A percentile compares a stretch with the other conserved stretches of the same genome.
Conservation (phyloP, 2,113 vertebrate species). For the Otus sunia region DNA sequence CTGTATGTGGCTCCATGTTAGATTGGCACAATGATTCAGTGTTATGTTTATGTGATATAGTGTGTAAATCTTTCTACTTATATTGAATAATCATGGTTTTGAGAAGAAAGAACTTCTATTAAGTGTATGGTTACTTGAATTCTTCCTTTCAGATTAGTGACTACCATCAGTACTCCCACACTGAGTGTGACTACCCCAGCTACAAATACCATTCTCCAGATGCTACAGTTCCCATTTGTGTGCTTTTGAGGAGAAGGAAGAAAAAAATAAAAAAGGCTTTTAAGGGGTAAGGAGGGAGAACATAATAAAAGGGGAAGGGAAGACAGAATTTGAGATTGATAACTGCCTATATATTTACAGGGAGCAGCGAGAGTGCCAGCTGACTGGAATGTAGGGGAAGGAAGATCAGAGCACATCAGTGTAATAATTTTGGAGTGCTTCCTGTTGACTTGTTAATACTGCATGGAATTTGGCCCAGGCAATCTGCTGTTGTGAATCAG, state of each 20-base stretch:
- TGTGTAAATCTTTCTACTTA: slow-evolving; percentile 14
- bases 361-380: neutral
- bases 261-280: neutral
- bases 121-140: slow-evolving; percentile 40
- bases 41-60: neutral
- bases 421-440: slow-evolving; percentile 47
- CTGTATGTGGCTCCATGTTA: neutral
- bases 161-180: slow-evolving; percentile 30
- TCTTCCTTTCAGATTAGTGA: slow-evolving; percentile 32
- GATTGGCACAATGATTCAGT: neutral
- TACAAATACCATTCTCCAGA: slow-evolving; percentile 52
- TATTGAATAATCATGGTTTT: slow-evolving; percentile 24
- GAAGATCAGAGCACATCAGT: slow-evolving; percentile 12
- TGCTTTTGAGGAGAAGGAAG: slow-evolving; percentile 5
- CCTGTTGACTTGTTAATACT: slow-evolving; percentile 61
- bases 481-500: slow-evolving; percentile 54
- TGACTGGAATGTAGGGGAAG: neutral
- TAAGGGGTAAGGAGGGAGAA: neutral
- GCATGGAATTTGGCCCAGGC: slow-evolving; percentile 29
- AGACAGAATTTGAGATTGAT: neutral
- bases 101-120: slow-evolving; percentile 11
- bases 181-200: slow-evolving; percentile 35
- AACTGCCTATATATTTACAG: neutral
- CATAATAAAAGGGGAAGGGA: neutral
- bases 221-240: slow-evolving; percentile 25